Conservation (phyloP, 2,113 vertebrate species). For the Plectropomus leopardus region DNA sequence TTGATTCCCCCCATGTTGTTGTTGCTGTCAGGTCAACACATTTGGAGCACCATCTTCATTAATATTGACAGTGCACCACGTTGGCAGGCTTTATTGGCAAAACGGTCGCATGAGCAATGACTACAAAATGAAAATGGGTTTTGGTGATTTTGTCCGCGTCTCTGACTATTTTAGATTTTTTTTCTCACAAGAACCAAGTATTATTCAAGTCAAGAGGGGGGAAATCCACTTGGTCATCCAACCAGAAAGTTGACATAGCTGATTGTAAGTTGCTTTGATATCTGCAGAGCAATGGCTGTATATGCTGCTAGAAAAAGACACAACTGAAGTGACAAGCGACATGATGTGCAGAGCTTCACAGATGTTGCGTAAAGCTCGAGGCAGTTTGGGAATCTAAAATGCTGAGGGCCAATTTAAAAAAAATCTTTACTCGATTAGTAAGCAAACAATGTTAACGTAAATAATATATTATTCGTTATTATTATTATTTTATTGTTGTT, state of each 20-base stretch:
- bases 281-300: background rate
- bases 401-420: background rate
- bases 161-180: constrained; percentile 13
- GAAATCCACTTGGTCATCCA: constrained; percentile 28
- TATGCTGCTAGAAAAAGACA: background rate
- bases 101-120: constrained; percentile 48
- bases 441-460: background rate
- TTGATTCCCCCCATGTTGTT: constrained; percentile 21
- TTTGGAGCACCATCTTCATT: constrained; percentile 53
- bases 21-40: constrained; percentile 62
- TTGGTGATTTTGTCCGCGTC: constrained; percentile 35
- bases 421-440: background rate
- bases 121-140: constrained; percentile 41
- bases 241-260: constrained; percentile 39
- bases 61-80: constrained; percentile 51
- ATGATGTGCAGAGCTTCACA: background rate
- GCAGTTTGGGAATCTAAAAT: background rate
- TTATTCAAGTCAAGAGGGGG: constrained; percentile 1
- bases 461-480: background rate
- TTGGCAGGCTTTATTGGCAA: constrained; percentile 55
- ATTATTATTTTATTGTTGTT: background rate
- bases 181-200: constrained; percentile 4
- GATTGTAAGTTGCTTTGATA: constrained; percentile 20
- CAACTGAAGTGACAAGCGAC: constrained; percentile 5
- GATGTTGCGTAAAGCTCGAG: background rate